Evolutionary conservation across 2,113 vertebrate genomes (phyloP).

Genomic region (Mesembrinibis cayennensis): DNA sequence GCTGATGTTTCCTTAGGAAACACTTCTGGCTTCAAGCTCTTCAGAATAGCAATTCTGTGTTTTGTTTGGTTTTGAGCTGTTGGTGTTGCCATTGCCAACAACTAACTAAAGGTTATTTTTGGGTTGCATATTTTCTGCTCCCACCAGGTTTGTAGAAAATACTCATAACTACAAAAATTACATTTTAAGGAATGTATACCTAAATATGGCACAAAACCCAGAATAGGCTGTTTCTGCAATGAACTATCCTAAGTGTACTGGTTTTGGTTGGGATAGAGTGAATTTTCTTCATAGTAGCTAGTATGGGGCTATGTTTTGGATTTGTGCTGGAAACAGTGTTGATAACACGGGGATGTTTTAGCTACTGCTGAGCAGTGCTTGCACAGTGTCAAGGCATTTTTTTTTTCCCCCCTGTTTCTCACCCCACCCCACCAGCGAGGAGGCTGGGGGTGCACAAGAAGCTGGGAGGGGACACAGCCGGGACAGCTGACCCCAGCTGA

Average conservation of each 20-base stretch:
- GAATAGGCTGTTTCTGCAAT: not conserved
- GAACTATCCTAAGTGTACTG: not conserved
- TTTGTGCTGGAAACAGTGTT: not conserved
- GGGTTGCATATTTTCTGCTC: not conserved
- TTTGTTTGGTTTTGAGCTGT: not conserved
- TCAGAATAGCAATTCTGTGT: not conserved
- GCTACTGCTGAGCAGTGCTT: not conserved
- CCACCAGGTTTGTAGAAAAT: not conserved
- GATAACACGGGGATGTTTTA: not conserved
- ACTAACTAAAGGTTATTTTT: not conserved
- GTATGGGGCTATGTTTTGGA: not conserved
- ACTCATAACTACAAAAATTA: not conserved
- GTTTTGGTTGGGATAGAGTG: not conserved
- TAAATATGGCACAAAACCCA: not conserved
- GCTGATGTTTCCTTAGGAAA: not conserved
- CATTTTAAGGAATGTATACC: not conserved
- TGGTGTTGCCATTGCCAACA: not conserved
- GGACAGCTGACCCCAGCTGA: not conserved
- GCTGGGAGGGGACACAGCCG: not conserved
- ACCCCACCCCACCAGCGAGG: not conserved
- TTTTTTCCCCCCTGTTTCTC: not conserved
- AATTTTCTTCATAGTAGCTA: not conserved
- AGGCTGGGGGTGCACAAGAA: not conserved
- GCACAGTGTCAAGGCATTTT: accelerated
- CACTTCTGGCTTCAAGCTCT: not conserved